Evolutionary conservation across 2,888 invertebrate genomes (phyloP).

Genomic region (Magallana nippona): DNA sequence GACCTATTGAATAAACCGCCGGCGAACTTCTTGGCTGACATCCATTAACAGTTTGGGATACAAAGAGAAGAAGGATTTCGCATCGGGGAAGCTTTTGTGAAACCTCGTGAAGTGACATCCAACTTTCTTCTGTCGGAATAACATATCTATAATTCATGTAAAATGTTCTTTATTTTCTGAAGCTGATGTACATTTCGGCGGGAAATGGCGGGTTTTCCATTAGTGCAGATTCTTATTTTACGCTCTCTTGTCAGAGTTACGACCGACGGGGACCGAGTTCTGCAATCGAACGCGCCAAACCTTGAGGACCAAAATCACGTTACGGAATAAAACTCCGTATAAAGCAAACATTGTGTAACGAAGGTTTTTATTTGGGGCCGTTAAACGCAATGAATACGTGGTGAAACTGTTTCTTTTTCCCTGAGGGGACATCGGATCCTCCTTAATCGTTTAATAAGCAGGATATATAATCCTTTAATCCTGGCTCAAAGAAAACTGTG

Average conservation of each 20-base stretch:
- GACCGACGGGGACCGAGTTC: background rate
- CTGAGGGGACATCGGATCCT: background rate
- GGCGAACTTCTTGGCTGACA: background rate
- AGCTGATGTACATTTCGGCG: background rate
- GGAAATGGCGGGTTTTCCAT: slow-evolving; percentile 10
- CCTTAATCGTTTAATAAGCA: slow-evolving; percentile 13
- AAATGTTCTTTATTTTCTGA: background rate
- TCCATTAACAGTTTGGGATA: background rate
- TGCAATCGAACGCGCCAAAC: background rate
- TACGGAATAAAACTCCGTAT: background rate
- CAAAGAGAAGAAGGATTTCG: background rate
- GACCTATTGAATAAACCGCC: background rate
- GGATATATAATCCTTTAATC: background rate
- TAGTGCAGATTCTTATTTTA: background rate
- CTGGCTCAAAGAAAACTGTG: background rate
- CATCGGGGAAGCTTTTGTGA: too few species aligned
- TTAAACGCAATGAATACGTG: background rate
- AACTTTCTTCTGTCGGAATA: background rate
- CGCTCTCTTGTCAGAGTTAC: slow-evolving; percentile 12
- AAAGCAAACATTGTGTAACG: slow-evolving; percentile 24
- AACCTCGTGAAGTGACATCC: background rate
- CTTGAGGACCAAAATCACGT: background rate
- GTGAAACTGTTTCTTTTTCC: background rate
- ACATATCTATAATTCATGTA: slow-evolving; percentile 26
- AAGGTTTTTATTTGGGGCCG: background rate